Conservation (phyloP, 1,140 invertebrate species). For the Drosophila micromelanica region DNA sequence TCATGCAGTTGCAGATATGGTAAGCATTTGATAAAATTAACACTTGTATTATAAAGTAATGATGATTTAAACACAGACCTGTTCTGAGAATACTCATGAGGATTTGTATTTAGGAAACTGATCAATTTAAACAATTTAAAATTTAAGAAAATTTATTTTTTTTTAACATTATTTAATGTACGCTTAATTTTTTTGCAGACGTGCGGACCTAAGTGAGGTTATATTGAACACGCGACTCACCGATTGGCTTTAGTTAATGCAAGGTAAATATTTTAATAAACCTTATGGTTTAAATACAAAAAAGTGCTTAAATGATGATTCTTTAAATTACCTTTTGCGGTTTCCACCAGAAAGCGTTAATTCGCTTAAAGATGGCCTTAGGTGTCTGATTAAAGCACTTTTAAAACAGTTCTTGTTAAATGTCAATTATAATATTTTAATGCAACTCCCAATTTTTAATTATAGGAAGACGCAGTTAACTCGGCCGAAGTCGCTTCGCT, state of each 20-base stretch:
- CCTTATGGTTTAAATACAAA: background rate
- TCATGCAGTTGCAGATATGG: background rate
- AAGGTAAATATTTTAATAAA: slow-evolving; percentile 26
- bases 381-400: slow-evolving; percentile 85
- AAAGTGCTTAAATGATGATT: slow-evolving; percentile 68
- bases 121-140: background rate
- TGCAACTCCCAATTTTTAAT: background rate
- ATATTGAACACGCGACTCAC: background rate
- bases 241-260: too few relatives aligned
- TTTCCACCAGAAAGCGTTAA: slow-evolving; percentile 87
- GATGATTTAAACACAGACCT: slow-evolving; percentile 22
- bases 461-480: slow-evolving; percentile 9
- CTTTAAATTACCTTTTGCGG: slow-evolving; percentile 87
- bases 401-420: background rate
- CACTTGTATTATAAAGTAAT: background rate
- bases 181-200: background rate
- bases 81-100: slow-evolving; percentile 12
- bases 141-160: background rate
- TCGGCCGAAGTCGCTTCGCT: background rate
- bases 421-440: background rate
- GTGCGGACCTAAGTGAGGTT: slow-evolving; percentile 40
- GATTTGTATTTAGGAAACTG: slow-evolving; percentile 11
- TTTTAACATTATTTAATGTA: background rate
- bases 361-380: slow-evolving; percentile 85
- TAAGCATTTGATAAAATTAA: background rate